Evolutionary conservation across 2,888 invertebrate genomes (phyloP).

Genomic region (Dasypolia templi): DNA sequence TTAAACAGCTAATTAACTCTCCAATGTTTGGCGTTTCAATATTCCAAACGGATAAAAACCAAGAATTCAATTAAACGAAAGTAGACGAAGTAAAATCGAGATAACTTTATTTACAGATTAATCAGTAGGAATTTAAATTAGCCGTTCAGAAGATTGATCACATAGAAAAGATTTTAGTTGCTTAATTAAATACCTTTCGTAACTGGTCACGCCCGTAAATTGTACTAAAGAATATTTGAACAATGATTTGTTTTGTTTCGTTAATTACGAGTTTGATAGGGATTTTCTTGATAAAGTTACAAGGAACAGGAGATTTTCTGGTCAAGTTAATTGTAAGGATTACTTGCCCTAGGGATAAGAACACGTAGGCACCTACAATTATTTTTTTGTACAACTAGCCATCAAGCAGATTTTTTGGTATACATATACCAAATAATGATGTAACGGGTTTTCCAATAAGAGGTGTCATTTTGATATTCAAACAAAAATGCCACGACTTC

Average conservation of each 20-base stretch:
- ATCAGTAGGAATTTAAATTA: slow-evolving; percentile 79
- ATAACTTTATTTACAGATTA: slow-evolving; percentile 70
- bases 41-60: slow-evolving; percentile 13
- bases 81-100: slow-evolving; percentile 27
- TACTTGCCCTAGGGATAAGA: background rate
- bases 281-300: slow-evolving; percentile 9
- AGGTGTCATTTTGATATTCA: too few relatives aligned
- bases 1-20: slow-evolving; percentile 15
- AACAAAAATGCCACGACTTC: too few relatives aligned
- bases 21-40: slow-evolving; percentile 20
- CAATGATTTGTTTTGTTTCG: slow-evolving; percentile 20
- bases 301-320: background rate
- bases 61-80: slow-evolving; percentile 44
- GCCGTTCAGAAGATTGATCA: slow-evolving; percentile 72
- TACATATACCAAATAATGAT: too few relatives aligned
- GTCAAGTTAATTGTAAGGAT: background rate
- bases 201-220: slow-evolving; percentile 32
- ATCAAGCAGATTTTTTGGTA: background rate
- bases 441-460: too few relatives aligned
- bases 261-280: slow-evolving; percentile 28
- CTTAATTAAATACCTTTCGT: slow-evolving; percentile 58
- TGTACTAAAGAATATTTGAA: slow-evolving; percentile 26
- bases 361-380: background rate
- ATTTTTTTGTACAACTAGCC: background rate
- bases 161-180: slow-evolving; percentile 71